Evolutionary conservation across 2,113 vertebrate species (phyloP).

Genomic region (Myiagra hebetior): DNA sequence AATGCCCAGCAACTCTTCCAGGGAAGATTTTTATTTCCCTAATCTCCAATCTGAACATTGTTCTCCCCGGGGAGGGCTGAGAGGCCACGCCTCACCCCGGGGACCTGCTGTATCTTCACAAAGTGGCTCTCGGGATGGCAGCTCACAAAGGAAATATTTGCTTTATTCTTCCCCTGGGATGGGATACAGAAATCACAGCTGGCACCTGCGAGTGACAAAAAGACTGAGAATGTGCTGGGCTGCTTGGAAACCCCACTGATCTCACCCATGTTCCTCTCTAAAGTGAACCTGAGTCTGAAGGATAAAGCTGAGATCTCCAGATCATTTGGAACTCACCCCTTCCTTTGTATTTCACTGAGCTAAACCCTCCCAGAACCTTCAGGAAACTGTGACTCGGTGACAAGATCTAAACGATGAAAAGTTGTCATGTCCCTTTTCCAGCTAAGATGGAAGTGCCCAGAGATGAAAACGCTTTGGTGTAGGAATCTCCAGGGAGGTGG

Average conservation of each 20-base stretch:
- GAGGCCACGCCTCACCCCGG: neutral
- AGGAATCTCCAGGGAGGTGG: neutral
- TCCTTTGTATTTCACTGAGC: neutral
- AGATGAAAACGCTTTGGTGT: neutral
- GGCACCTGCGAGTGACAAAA: neutral
- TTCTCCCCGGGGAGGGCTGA: neutral
- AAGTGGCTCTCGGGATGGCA: neutral
- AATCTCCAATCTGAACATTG: neutral
- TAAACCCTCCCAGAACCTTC: neutral
- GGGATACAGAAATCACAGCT: neutral
- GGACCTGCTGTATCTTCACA: neutral
- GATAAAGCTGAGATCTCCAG: neutral
- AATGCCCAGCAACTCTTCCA: neutral
- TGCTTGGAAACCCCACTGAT: neutral
- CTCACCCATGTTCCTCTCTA: neutral
- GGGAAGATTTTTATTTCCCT: no score
- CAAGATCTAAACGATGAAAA: neutral
- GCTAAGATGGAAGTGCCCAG: neutral
- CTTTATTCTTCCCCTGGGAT: neutral
- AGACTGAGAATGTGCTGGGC: neutral
- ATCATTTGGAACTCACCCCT: neutral
- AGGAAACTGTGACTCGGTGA: neutral
- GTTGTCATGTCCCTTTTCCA: neutral
- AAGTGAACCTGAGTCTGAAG: neutral
- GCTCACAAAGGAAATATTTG: neutral